These are phyloP conservation scores for Drosophila tanythrix DNA, from an alignment of 2,888 invertebrate species.

Conservation along the genomic window DNA sequence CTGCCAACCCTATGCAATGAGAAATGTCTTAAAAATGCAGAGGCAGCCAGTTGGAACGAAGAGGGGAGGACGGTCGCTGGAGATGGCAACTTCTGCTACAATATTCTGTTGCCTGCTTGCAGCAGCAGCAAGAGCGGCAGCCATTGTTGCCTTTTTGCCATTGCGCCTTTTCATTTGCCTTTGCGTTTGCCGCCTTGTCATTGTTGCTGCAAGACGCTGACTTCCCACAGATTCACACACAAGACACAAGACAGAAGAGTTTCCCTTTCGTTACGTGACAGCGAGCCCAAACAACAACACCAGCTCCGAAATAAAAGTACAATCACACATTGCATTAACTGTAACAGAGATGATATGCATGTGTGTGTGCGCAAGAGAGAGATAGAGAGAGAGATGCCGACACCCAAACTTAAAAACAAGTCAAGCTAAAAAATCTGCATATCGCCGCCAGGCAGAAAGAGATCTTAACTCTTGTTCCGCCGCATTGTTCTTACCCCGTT, in stretches of 20 bases:
- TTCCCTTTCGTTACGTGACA: slow-evolving; percentile 78
- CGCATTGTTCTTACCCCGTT: slow-evolving; percentile 67
- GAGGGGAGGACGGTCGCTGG: slow-evolving; percentile 2
- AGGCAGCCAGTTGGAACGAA: slow-evolving; percentile 68
- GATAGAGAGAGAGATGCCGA: slow-evolving; percentile 18
- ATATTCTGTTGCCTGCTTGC: slow-evolving; percentile 46
- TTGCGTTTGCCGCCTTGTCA: slow-evolving; percentile 62
- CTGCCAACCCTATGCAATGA: slow-evolving; percentile 47
- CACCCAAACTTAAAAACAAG: slow-evolving; percentile 33
- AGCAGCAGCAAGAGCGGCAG: slow-evolving; percentile 42
- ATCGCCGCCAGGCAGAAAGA: slow-evolving; percentile 47
- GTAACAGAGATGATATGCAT: slow-evolving; percentile 3
- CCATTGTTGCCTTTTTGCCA: slow-evolving; percentile 51
- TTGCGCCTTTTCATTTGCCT: slow-evolving; percentile 39
- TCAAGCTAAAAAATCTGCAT: slow-evolving; percentile 63
- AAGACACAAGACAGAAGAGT: slow-evolving; percentile 55
- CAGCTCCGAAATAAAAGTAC: slow-evolving; percentile 22
- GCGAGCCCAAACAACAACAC: slow-evolving; percentile 54
- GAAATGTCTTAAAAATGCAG: slow-evolving; percentile 63
- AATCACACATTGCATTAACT: slow-evolving; percentile 56
- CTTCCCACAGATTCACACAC: slow-evolving; percentile 69
- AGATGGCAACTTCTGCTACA: slow-evolving; percentile 55
- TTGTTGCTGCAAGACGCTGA: slow-evolving; percentile 71
- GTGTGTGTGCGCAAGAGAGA: neutral
- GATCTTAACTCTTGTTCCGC: slow-evolving; percentile 60